Percentiles rank a stretch among this genome's conserved stretches.
phyloP scores from a whole-genome alignment of 2,888 invertebrate genomes.

The Cinara cedri region DNA sequence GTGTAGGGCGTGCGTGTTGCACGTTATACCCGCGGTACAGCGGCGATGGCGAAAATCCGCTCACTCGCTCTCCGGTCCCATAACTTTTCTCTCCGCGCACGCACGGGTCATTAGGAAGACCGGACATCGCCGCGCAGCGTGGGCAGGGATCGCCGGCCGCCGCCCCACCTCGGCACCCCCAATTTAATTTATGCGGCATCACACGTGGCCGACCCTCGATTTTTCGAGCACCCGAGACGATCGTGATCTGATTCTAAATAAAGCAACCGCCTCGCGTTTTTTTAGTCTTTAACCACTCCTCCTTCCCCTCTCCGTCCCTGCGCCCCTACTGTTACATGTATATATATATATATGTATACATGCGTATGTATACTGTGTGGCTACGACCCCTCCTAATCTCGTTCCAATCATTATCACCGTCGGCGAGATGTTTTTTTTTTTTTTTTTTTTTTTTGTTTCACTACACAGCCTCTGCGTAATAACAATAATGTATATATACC shows the following conservation, averaged over 20 bases:
- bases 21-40: neutral
- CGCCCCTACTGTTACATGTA: too few relatives aligned
- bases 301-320: neutral
- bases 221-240: conserved; percentile 52
- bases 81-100: conserved; percentile 36
- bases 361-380: too few relatives aligned
- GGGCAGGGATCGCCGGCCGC: neutral
- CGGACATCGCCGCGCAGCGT: conserved; percentile 4
- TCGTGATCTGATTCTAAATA: conserved; percentile 56
- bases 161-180: neutral
- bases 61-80: conserved; percentile 9
- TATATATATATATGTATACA: too few relatives aligned
- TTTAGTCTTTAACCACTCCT: conserved; percentile 30
- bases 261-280: conserved; percentile 44
- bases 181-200: conserved; percentile 56
- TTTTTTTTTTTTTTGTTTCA: too few relatives aligned
- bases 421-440: neutral
- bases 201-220: conserved; percentile 50
- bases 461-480: too few relatives aligned
- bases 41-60: conserved; percentile 31
- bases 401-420: conserved; percentile 23
- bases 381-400: conserved; percentile 13
- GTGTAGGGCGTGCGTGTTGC: too few relatives aligned
- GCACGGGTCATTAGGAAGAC: conserved; percentile 49
- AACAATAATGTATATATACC: too few relatives aligned